Base-by-base conservation (phyloP, 1,140 invertebrate species). In the Plectrocnemia conspersa region DNA sequence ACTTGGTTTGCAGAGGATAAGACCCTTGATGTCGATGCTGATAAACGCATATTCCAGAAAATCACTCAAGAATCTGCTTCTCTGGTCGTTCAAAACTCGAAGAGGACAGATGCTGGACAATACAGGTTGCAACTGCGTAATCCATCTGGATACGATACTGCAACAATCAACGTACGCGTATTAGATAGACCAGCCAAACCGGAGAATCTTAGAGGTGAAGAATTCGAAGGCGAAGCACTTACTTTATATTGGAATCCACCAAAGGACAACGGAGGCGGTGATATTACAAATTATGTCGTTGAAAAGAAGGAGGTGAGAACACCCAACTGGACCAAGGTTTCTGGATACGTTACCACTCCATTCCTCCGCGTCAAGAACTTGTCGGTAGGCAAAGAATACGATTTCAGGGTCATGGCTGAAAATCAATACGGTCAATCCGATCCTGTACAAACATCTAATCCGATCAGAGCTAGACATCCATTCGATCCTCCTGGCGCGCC, bases 381-480 rank as follows among this genome's bases (percentile, higher is more conserved):
- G 21, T 85, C 83, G 1, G 85, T 97, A 16, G 93, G 93, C 27
- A 82, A 82, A 58, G 85, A 91, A 24, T 99, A 99, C 69, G 95
- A 99, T 62, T 99, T 99, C 82, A 81, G 95, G 54, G 95, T 99
- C 1, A 88, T 93, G 79, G 96, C 96, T 47, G 96, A 98, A 72
- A 99, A 99, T 73, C 84, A 93, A 65, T 94, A 97, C 65, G 97
- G 96, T 29, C 84, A 89, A 52, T 96, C 93, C 21, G 95, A 98
- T 61, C 92, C 94, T 5, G 87, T 87, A 7, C 81, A 80, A 24
- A 96, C 93, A 0, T 80, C 79, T 13, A 89, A 95, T 68, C 87
- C 94, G 10, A 89, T 98, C 60, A 83, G 82, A 59, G 94, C 95
- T 0, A 91, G 93, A 76, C 89, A 96, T 88, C 93, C 95, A 64